Evolutionary conservation across 1,140 invertebrate genomes (phyloP), one percentile per base, ranked within the genome.

Genomic region (Drosophila nebulosa): DNA sequence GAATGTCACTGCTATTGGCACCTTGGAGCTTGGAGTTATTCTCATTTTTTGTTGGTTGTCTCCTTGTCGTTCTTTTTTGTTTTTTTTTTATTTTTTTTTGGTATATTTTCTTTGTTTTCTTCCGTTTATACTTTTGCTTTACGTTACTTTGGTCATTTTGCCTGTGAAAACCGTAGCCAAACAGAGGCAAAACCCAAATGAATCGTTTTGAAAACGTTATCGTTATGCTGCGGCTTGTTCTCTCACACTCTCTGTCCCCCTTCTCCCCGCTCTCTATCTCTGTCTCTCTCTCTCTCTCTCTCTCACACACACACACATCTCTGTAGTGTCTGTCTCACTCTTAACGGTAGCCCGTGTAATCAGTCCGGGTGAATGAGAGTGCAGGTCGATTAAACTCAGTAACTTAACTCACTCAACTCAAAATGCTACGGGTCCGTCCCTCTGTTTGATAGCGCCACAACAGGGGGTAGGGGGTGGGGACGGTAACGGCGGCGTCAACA

Each of bases 41-140:
- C 83, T 86, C 81, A 88, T 86, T 72, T 88, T 88, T 88, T 88
- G 61, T 62, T 78, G 67, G 27, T 78, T 74, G 26, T 71, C 81
- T 77, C 75, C 71, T 36, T 77, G 64, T 6, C 2, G n/a, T 75
- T 88, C 65, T 69, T 86, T 78, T 86, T 74, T 21, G 10, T 70
- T 67, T 69, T 78, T 69, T 74, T 81, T 88, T 86, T 74, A 78
- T 86, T 69, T 86, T 81, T 86, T 83, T 64, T 63, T 78, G 68
- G 74, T 75, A 26, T 46, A 21, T 9, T 46, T 21, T 71, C 71
- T 74, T 76, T 62, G 10, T 3, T 30, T 26, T 56, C 50, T 39
- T 32, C 10, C 60, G n/a, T n/a, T 56, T 30, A 3, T 42, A 22
- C 53, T 57, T 57, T 46, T 36, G 16, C 5, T 46, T 46, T 46